Conservation (phyloP, 2,797 vertebrate genomes). For the Notolepis coatsorum region DNA sequence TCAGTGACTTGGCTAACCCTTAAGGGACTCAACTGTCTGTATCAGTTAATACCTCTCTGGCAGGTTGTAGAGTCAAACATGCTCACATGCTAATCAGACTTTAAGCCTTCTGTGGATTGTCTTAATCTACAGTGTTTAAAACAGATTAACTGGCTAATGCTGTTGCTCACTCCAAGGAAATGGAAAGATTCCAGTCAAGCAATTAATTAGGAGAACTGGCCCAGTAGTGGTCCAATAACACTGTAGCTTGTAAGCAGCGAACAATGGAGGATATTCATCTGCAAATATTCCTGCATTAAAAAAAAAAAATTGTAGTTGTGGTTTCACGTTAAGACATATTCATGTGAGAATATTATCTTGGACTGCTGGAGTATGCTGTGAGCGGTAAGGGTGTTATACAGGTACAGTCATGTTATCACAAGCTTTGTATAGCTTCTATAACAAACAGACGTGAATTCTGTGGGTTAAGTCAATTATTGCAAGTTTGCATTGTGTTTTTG, state of each 20-base stretch:
- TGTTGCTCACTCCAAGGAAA: slow-evolving; percentile 57
- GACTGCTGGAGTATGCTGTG: no score
- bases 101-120: slow-evolving; percentile 70
- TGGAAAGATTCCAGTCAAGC: slow-evolving; percentile 55
- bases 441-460: no score
- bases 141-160: slow-evolving; percentile 76
- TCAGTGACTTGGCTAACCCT: slow-evolving; percentile 25
- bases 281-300: no score
- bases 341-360: no score
- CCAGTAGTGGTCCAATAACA: slow-evolving; percentile 60
- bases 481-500: no score
- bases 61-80: slow-evolving; percentile 62
- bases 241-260: slow-evolving; percentile 27
- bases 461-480: no score
- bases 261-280: slow-evolving; percentile 27
- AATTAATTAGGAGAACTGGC: slow-evolving; percentile 63
- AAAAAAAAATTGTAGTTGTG: no score
- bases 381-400: no score
- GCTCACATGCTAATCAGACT: slow-evolving; percentile 58
- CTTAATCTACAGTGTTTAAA: slow-evolving; percentile 72
- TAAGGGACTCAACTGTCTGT: slow-evolving; percentile 48
- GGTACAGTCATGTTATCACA: no score
- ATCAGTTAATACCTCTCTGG: slow-evolving; percentile 48
- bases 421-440: no score
- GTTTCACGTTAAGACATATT: no score